phyloP scores from a whole-genome alignment of 2,797 vertebrate genomes.

The Eurystomus glaucurus region DNA sequence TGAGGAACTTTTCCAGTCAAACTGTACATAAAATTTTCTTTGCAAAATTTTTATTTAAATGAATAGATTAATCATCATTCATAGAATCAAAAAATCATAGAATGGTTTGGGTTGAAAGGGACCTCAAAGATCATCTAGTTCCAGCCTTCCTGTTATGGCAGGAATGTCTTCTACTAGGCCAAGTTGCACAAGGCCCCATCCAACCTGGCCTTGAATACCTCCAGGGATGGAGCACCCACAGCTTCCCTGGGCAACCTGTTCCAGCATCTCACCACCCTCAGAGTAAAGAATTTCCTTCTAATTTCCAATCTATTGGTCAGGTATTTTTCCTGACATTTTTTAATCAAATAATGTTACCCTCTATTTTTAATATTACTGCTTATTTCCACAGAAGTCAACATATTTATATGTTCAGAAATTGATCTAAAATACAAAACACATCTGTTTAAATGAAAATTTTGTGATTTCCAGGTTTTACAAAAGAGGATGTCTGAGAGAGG shows the following conservation, averaged over 20 bases:
- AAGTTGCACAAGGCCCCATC: no score
- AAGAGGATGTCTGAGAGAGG: neutral
- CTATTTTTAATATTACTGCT: neutral
- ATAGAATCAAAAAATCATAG: no score
- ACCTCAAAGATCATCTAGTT: no score
- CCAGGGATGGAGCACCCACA: no score
- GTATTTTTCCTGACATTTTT: neutral
- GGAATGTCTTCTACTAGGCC: no score
- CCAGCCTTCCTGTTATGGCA: no score
- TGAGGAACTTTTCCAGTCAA: neutral
- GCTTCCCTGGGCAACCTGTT: no score
- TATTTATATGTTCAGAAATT: neutral
- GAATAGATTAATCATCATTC: neutral
- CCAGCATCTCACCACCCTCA: no score
- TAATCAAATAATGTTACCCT: neutral
- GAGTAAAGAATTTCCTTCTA: no score
- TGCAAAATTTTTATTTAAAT: neutral
- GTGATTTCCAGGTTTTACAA: neutral
- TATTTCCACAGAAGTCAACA: neutral
- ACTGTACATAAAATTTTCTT: neutral
- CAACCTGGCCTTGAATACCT: no score
- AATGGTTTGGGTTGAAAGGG: no score
- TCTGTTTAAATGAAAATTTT: neutral
- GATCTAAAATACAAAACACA: neutral
- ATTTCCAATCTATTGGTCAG: no score